These are phyloP conservation scores for Gallinago media DNA, from an alignment of 2,113 vertebrate species.

Conservation along the genomic window DNA sequence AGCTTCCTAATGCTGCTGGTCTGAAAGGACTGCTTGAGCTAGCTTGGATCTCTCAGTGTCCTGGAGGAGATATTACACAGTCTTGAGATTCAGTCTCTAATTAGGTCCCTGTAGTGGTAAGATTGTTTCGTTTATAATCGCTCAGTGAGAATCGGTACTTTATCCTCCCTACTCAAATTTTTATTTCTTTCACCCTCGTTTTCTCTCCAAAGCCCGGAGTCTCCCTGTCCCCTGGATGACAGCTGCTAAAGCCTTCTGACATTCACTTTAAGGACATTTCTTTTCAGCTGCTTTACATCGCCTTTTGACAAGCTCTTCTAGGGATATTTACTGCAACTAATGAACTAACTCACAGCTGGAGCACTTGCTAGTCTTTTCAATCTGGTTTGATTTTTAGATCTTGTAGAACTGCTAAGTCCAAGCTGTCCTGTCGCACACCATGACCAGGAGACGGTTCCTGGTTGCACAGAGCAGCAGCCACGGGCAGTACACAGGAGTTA, in stretches of 20 bases:
- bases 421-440: neutral
- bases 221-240: neutral
- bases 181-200: conserved; percentile 9
- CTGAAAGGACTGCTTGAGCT: rapidly evolving
- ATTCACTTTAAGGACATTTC: neutral
- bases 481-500: neutral
- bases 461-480: neutral
- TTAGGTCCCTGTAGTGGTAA: conserved; percentile 17
- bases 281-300: conserved; percentile 30
- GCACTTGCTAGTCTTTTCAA: neutral
- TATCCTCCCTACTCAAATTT: neutral
- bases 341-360: conserved; percentile 31
- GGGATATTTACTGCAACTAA: conserved; percentile 2
- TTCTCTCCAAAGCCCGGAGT: neutral
- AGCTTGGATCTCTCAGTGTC: neutral
- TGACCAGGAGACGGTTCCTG: neutral
- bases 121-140: conserved; percentile 12
- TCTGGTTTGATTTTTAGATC: neutral
- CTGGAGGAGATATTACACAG: neutral
- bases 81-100: conserved; percentile 22
- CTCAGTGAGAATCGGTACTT: conserved; percentile 13
- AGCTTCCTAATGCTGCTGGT: neutral
- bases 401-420: neutral
- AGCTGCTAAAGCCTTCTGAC: conserved; percentile 16
- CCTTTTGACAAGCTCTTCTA: conserved; percentile 19